phyloP scores from a whole-genome alignment of 2,113 vertebrate genomes.

The Hydropotes inermis region DNA sequence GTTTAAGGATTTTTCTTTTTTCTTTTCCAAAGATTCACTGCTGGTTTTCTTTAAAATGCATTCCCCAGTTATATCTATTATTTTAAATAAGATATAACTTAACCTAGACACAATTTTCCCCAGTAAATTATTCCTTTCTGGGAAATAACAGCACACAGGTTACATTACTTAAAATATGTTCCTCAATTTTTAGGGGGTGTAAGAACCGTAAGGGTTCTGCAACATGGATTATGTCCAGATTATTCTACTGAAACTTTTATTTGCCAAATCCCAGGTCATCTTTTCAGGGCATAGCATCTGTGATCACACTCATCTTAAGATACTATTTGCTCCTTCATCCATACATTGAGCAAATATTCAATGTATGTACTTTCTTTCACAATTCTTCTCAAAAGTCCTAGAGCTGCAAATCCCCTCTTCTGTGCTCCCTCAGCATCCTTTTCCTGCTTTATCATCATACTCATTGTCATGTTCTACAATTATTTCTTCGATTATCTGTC shows the following conservation, averaged over 20 bases:
- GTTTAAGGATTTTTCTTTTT: constrained; percentile 4
- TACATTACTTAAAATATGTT: background rate
- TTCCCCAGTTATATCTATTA: background rate
- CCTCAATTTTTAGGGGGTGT: background rate
- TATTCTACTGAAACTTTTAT: background rate
- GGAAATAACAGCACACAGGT: background rate
- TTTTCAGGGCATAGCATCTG: background rate
- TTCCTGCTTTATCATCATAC: background rate
- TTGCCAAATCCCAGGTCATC: background rate
- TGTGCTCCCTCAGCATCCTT: background rate
- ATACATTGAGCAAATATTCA: background rate
- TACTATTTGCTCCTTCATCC: background rate
- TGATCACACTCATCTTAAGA: background rate
- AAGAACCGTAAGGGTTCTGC: background rate
- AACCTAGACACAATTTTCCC: background rate
- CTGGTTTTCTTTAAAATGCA: background rate
- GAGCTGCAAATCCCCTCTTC: background rate
- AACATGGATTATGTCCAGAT: background rate
- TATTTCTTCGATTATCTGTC: background rate
- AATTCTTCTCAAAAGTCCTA: background rate
- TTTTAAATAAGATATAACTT: constrained; percentile 25
- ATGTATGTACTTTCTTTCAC: background rate
- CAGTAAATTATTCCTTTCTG: background rate
- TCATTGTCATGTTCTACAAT: background rate
- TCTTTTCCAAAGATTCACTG: background rate